Evolutionary conservation across 2,888 invertebrate species (phyloP).

Genomic region (Mythimna loreyi): DNA sequence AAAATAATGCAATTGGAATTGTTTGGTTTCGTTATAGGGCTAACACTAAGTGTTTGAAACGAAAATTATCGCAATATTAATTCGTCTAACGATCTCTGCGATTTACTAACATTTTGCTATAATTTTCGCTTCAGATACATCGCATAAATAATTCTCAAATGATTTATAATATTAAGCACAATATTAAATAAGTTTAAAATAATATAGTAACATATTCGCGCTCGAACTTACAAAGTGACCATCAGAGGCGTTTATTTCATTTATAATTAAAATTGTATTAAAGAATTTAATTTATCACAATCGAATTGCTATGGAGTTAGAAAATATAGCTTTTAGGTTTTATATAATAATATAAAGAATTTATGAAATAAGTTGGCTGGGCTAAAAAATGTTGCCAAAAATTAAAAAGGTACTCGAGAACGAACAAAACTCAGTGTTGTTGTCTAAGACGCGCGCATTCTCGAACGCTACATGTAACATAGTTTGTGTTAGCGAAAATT

Average conservation of each 20-base stretch:
- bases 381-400: slow-evolving; percentile 16
- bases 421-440: slow-evolving; percentile 48
- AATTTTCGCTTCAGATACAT: background rate
- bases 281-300: slow-evolving; percentile 55
- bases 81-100: too few relatives aligned
- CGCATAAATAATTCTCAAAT: slow-evolving; percentile 8
- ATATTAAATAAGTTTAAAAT: slow-evolving; percentile 20
- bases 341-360: slow-evolving; percentile 9
- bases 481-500: slow-evolving; percentile 60
- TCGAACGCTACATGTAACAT: slow-evolving; percentile 62
- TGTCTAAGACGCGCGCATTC: slow-evolving; percentile 39
- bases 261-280: too few relatives aligned
- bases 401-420: slow-evolving; percentile 31
- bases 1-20: slow-evolving; percentile 22
- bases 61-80: background rate
- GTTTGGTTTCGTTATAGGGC: slow-evolving; percentile 15
- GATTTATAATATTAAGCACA: slow-evolving; percentile 40
- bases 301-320: slow-evolving; percentile 35
- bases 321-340: slow-evolving; percentile 52
- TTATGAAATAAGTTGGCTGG: slow-evolving; percentile 13
- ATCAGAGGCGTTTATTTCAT: slow-evolving; percentile 12
- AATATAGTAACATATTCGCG: background rate
- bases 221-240: slow-evolving; percentile 39
- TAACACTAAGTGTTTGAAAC: background rate
- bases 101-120: background rate